A percentile compares a stretch with the other conserved stretches of the same genome.
These are phyloP conservation scores for Silurus glanis DNA, from an alignment of 2,113 vertebrate genomes.

Conservation along the genomic window DNA sequence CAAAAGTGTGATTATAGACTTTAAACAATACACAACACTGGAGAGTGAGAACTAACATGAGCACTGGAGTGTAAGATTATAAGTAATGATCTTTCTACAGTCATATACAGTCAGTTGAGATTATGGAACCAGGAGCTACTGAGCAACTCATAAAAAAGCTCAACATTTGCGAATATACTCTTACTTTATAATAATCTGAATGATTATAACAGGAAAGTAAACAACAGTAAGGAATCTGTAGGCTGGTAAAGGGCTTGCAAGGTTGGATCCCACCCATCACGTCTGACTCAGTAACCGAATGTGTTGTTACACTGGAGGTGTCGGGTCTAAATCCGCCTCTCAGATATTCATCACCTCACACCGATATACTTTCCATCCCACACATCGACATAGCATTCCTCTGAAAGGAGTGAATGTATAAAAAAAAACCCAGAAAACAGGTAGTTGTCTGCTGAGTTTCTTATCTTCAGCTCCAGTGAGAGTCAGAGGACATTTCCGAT, in stretches of 20 bases:
- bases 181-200: not conserved
- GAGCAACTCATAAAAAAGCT: no score
- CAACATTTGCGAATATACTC: not conserved
- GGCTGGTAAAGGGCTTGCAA: constrained; percentile 15
- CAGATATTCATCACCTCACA: constrained; percentile 33
- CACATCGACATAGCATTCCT: constrained; percentile 16
- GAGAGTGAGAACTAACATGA: no score
- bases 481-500: not conserved
- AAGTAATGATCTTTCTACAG: no score
- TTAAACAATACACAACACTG: no score
- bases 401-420: constrained; percentile 14
- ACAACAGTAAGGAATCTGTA: constrained; percentile 7
- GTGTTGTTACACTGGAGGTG: constrained; percentile 44
- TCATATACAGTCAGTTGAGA: no score
- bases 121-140: no score
- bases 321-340: constrained; percentile 52
- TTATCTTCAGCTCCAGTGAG: not conserved
- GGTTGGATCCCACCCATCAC: not conserved
- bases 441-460: constrained; percentile 2
- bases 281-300: constrained; percentile 38
- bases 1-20: no score
- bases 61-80: no score
- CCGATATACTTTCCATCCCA: constrained; percentile 15
- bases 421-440: not conserved
- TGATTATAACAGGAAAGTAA: not conserved